Conservation (phyloP, 2,113 vertebrate genomes). For the Pyrgilauda ruficollis region DNA sequence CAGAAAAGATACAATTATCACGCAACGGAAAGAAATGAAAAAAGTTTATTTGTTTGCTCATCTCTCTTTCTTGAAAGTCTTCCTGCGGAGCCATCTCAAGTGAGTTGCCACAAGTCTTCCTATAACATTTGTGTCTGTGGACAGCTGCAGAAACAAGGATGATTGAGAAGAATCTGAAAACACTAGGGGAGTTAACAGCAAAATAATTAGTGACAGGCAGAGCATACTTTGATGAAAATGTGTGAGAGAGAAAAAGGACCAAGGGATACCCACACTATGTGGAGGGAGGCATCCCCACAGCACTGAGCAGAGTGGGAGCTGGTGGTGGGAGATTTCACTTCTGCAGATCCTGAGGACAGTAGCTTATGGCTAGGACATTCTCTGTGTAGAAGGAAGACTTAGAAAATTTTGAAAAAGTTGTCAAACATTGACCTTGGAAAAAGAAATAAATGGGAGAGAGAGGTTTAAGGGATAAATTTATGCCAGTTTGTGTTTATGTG, state of each 20-base stretch:
- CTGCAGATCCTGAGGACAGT: neutral
- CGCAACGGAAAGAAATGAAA: neutral
- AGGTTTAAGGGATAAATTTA: neutral
- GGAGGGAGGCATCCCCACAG: neutral
- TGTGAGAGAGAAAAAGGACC: neutral
- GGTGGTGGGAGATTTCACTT: neutral
- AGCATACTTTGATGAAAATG: neutral
- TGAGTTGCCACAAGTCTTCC: neutral
- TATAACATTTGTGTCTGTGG: neutral
- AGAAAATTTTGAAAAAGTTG: neutral
- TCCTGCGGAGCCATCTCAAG: neutral
- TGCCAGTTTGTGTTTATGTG: neutral
- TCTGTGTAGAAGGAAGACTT: neutral
- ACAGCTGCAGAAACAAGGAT: neutral
- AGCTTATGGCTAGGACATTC: neutral
- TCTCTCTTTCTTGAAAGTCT: neutral
- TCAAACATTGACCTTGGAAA: neutral
- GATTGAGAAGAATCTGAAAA: neutral
- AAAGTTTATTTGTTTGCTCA: fast-evolving
- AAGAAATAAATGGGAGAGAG: neutral
- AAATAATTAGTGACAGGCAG: neutral
- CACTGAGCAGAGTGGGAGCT: neutral
- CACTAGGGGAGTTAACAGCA: fast-evolving
- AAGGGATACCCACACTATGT: fast-evolving
- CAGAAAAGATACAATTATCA: neutral